A percentile compares a stretch with the other conserved stretches of the same genome.
phyloP scores from a whole-genome alignment of 2,888 invertebrate species.

The Anaspis maculata region DNA sequence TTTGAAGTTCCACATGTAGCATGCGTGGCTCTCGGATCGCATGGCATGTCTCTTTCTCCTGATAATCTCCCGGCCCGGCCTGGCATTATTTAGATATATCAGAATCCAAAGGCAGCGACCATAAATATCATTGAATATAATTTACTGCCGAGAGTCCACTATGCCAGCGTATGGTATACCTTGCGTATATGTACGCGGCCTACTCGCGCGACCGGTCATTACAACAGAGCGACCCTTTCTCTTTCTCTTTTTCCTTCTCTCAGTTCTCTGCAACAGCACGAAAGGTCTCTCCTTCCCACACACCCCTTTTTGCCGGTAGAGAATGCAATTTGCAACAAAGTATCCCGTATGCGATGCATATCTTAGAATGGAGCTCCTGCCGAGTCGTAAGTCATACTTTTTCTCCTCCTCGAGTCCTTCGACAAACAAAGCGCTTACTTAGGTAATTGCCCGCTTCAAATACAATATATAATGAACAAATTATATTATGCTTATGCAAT shows the following conservation, averaged over 20 bases:
- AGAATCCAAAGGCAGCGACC: slow-evolving; percentile 35
- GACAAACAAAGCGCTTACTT: no score
- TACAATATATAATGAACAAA: no score
- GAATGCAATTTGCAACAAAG: slow-evolving; percentile 27
- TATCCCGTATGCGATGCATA: slow-evolving; percentile 19
- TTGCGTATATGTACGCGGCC: slow-evolving; percentile 31
- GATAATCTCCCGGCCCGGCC: slow-evolving; percentile 1
- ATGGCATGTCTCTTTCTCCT: slow-evolving; percentile 2
- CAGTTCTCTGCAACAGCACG: slow-evolving; percentile 6
- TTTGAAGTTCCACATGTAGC: no score
- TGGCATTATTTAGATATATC: slow-evolving; percentile 12
- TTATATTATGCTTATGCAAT: no score
- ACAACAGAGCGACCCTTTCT: slow-evolving; percentile 20
- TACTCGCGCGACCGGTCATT: slow-evolving; percentile 27
- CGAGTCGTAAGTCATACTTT: slow-evolving; percentile 14
- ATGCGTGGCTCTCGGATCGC: no score
- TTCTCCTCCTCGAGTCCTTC: no score
- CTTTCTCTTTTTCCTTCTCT: slow-evolving; percentile 20
- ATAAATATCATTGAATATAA: slow-evolving; percentile 42
- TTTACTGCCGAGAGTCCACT: slow-evolving; percentile 38
- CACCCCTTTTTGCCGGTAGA: slow-evolving; percentile 16
- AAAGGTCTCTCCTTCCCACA: background rate
- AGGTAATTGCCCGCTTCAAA: no score
- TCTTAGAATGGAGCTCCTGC: slow-evolving; percentile 18
- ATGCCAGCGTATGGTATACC: no score